These are phyloP conservation scores for Phragmatobia fuliginosa DNA, from an alignment of 2,888 invertebrate species.

Conservation along the genomic window DNA sequence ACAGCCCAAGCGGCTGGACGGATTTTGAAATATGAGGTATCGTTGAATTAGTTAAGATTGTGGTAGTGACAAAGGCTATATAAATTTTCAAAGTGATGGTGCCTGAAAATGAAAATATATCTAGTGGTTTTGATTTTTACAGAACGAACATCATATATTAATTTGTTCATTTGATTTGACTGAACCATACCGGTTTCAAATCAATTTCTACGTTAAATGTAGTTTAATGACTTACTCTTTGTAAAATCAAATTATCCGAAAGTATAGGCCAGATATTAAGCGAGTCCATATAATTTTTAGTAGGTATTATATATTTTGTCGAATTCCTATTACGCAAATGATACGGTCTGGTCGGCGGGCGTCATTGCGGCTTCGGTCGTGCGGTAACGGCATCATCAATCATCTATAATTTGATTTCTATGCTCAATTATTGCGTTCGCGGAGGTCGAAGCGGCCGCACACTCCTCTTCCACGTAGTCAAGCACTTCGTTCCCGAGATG, in stretches of 20 bases:
- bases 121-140: no score
- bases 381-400: conserved; percentile 86
- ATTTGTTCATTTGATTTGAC: conserved; percentile 13
- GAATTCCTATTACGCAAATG: conserved; percentile 81
- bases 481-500: conserved; percentile 61
- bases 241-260: neutral
- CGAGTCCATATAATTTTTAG: conserved; percentile 10
- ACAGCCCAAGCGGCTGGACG: no score
- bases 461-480: conserved; percentile 71
- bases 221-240: conserved; percentile 6
- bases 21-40: no score
- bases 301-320: conserved; percentile 64
- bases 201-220: neutral
- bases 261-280: neutral
- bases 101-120: no score
- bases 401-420: conserved; percentile 87
- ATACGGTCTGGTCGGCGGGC: conserved; percentile 77
- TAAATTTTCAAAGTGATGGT: no score
- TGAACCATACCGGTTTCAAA: neutral
- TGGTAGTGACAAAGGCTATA: no score
- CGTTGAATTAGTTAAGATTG: no score
- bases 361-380: conserved; percentile 82
- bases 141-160: conserved; percentile 53
- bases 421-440: conserved; percentile 86
- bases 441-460: conserved; percentile 78